Evolutionary conservation across 2,797 vertebrate species (phyloP).

Genomic region (Setipinna tenuifilis): DNA sequence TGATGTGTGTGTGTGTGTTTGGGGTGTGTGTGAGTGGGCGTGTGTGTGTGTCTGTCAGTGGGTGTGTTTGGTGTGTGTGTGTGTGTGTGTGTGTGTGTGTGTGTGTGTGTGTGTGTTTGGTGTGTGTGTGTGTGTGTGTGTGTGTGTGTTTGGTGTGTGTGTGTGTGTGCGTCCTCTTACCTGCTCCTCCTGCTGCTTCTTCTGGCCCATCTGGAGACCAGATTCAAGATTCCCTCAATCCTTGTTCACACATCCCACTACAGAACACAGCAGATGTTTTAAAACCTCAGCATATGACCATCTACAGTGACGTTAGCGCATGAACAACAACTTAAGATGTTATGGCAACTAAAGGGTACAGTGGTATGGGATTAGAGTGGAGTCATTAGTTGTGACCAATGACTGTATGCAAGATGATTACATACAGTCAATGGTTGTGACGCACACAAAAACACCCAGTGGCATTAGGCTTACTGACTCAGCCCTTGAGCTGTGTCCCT

Average conservation of each 20-base stretch:
- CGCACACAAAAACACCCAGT: neutral
- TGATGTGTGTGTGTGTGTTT: neutral
- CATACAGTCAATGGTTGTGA: neutral
- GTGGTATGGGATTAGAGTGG: too few species aligned
- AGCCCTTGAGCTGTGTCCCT: too few species aligned
- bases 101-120: conserved; percentile 1
- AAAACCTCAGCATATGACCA: neutral
- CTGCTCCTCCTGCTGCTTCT: neutral
- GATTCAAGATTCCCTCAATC: neutral
- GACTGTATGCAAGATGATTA: too few species aligned
- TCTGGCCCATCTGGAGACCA: neutral
- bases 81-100: neutral
- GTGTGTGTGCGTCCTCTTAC: neutral
- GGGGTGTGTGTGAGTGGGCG: neutral
- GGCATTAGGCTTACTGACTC: too few species aligned
- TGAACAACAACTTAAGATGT: neutral
- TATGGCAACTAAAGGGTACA: neutral
- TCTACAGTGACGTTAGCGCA: too few species aligned
- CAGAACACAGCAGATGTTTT: neutral
- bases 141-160: neutral
- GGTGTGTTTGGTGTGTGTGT: neutral
- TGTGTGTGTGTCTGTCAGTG: conserved; percentile 6
- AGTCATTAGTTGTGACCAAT: too few species aligned
- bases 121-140: conserved; percentile 11
- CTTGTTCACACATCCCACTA: neutral